Percentiles rank a stretch among this genome's conserved stretches.
These are phyloP conservation scores for Novumbra hubbsi DNA, from an alignment of 2,797 vertebrate species.

Conservation along the genomic window DNA sequence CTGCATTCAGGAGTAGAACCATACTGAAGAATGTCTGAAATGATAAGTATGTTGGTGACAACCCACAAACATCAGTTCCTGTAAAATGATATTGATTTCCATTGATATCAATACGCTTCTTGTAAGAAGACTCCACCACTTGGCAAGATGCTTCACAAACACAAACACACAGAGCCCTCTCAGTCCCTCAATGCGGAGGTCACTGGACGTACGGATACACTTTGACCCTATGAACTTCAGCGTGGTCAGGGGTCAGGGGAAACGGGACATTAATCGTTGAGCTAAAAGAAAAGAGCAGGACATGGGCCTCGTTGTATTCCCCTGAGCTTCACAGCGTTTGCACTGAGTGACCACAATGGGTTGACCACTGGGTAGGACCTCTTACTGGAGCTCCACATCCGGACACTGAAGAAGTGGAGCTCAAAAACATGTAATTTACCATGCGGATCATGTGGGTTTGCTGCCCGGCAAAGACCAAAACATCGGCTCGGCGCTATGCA, in stretches of 20 bases:
- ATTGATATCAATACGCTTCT: neutral
- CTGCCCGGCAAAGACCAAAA: neutral
- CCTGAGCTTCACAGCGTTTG: slow-evolving; percentile 9
- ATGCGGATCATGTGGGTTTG: neutral
- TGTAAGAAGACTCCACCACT: neutral
- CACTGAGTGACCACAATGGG: neutral
- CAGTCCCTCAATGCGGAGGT: neutral
- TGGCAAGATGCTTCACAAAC: slow-evolving; percentile 2
- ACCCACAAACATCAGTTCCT: neutral
- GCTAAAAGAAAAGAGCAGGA: slow-evolving; percentile 42
- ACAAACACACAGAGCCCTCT: slow-evolving; percentile 1
- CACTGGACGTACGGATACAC: slow-evolving; percentile 26
- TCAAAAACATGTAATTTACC: neutral
- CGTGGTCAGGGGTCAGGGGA: slow-evolving; percentile 50
- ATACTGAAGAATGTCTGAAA: neutral
- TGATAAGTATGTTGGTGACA: neutral
- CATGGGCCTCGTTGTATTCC: slow-evolving; percentile 27
- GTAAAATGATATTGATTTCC: neutral
- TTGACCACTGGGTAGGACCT: neutral
- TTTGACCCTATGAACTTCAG: slow-evolving; percentile 56
- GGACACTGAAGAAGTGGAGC: neutral
- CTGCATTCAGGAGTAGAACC: neutral
- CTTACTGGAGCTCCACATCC: neutral
- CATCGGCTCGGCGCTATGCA: neutral
- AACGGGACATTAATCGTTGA: slow-evolving; percentile 49